phyloP scores from a whole-genome alignment of 2,888 invertebrate species.

The Heliconius hortense region DNA sequence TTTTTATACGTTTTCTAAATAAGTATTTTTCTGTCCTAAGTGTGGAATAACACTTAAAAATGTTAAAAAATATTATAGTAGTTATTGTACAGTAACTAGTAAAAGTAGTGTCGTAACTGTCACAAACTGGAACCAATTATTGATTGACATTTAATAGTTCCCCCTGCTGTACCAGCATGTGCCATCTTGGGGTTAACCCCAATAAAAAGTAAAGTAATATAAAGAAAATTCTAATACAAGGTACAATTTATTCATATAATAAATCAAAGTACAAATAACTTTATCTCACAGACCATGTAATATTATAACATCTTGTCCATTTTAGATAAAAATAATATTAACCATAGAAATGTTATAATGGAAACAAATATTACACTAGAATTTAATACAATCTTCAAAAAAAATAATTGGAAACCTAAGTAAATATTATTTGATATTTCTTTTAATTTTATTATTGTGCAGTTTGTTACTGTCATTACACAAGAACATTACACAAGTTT shows the following conservation, averaged over 20 bases:
- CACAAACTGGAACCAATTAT: constrained; percentile 23
- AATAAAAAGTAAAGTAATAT: constrained; percentile 3
- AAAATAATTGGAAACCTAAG: neutral
- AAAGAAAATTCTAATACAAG: constrained; percentile 14
- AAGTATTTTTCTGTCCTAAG: too few species aligned
- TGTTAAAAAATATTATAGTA: too few species aligned
- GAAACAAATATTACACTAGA: neutral
- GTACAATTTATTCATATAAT: constrained; percentile 25
- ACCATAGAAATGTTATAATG: neutral
- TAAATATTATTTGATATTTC: neutral
- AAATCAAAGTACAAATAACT: constrained; percentile 12
- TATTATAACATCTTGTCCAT: neutral
- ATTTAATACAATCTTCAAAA: neutral
- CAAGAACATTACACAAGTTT: too few species aligned
- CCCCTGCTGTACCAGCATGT: constrained; percentile 25
- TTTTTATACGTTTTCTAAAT: too few species aligned
- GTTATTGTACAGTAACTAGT: neutral
- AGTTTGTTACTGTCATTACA: neutral
- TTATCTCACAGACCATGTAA: constrained; percentile 1
- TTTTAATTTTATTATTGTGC: neutral
- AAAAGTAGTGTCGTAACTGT: constrained; percentile 4
- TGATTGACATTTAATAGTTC: constrained; percentile 18
- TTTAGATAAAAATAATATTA: neutral
- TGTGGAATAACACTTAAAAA: too few species aligned
- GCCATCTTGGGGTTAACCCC: neutral